Base-by-base conservation (phyloP, 2,888 invertebrate species). In the Ceratothoa steindachneri region DNA sequence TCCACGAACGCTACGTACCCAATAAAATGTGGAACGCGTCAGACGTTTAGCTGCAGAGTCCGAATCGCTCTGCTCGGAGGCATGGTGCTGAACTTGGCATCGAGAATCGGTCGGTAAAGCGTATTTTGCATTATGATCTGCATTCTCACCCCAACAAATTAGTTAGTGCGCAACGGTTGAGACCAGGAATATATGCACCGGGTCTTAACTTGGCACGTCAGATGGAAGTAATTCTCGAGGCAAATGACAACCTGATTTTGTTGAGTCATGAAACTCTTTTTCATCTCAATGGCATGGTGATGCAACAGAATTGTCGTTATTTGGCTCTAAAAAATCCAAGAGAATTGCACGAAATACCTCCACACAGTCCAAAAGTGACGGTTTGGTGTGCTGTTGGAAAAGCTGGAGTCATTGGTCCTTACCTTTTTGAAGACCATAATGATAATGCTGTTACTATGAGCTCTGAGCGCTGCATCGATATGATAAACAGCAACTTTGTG, bases 201-300 rank as follows among this genome's bases (percentile, higher is more conserved):
- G n/a, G n/a, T n/a, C n/a, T 68, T 68, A 30, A 68, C 15, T 68
- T 68, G 3, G 51, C 68, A 41, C 5, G 30, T 30, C 15, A 68
- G 51, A 68, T 68, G 68, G 15, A 19, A 68, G 22, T 24, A 68
- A 9, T 30, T 41, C 27, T 15, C 41, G 7, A n/a, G n/a, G n/a
- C n/a, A n/a, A n/a, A n/a, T n/a, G n/a, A n/a, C n/a, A n/a, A n/a
- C n/a, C n/a, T n/a, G 41, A 41, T n/a, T n/a, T n/a, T 41, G 15
- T 41, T 53, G 68, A 41, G 30, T 68, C 30, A 68, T 68, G 68
- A 68, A 68, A n/a, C 68, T 68, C 68, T 31, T 15, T 68, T 68
- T 68, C 41, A 68, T 68, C 9, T 68, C 51, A 68, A 68, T 68
- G 68, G 68, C n/a, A n/a, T 31, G 68, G 68, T 68, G 30, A 68